Evolutionary conservation across 1,140 invertebrate species (phyloP), one percentile per base, ranked within the genome.

Genomic region (Procambarus clarkii): DNA sequence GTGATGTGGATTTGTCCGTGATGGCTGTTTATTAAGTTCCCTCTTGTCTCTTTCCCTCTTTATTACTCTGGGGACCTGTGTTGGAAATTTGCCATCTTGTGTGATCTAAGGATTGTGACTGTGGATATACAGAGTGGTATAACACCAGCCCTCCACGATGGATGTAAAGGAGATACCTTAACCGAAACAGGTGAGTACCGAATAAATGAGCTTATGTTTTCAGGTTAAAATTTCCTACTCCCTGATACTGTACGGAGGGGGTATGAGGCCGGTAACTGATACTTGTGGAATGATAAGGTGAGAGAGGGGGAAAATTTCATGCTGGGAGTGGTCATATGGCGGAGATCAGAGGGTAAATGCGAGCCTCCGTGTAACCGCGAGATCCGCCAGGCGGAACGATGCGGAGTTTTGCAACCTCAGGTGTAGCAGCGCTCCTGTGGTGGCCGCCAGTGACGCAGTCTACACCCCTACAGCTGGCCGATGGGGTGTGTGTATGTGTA

Each of bases 1-100:
- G 60, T 81, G 78, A 48, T 24, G 69, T 74, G 13, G n/a, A 34
- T 74, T 74, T 24, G 69, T 74, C 45, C 44, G 79, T 82, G 86
- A 82, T 88, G 78, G 74, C 85, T 81, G 15, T 50, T 54, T 11
- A 58, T 81, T 54, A 54, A 54, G 54, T 18, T n/a, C 54, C 13
- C 7, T 54, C 7, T 54, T 54, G 7, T 54, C 50, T 11, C 50
- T 5, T 5, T 54, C 13, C 50, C 46, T 80, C 15, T 1, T 1
- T 18, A 46, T 8, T 48, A 11, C 46, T 64, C 60, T 64, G 60
- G 60, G n/a, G 60, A 64, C 21, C 13, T 13, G 8, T 13, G 60
- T 64, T 8, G 21, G 3, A 64, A 15, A 15, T 64, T 21, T 74
- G 5, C 69, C 18, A 24, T n/a, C 18, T 7, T 24, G 9, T n/a